These are phyloP conservation scores for Stichodactyla mertensii DNA, from an alignment of 64 coral and sea anemone species.

Conservation along the genomic window DNA sequence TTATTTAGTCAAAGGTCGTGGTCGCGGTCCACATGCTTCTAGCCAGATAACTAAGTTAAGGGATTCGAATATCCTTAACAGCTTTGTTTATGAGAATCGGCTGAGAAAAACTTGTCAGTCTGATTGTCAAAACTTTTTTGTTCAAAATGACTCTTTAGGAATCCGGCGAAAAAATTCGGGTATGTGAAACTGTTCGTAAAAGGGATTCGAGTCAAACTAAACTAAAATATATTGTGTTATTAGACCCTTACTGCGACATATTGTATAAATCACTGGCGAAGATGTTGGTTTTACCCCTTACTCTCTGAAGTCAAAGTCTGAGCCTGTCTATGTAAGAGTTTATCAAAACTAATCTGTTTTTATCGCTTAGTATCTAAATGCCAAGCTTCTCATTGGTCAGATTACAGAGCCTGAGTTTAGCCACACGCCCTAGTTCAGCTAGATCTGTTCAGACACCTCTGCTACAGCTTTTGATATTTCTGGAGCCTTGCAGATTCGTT, in stretches of 20 bases:
- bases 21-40: neutral
- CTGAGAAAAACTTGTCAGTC: neutral
- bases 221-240: neutral
- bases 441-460: neutral
- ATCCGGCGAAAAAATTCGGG: too few relatives aligned
- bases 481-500: neutral
- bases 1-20: neutral
- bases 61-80: neutral
- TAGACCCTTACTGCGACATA: neutral
- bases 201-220: too few relatives aligned
- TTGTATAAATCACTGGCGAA: neutral
- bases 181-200: too few relatives aligned
- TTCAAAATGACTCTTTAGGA: neutral
- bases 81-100: neutral
- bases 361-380: constrained; percentile 8
- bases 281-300: neutral
- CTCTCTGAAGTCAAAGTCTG: neutral
- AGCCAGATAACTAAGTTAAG: neutral
- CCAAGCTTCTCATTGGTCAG: neutral
- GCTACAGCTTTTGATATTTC: neutral
- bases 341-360: constrained; percentile 20
- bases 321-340: constrained; percentile 6
- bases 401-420: neutral
- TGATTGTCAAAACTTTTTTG: neutral
- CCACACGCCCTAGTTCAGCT: neutral